Conservation (phyloP, 2,888 invertebrate species). For the Petrophora chlorosata region DNA sequence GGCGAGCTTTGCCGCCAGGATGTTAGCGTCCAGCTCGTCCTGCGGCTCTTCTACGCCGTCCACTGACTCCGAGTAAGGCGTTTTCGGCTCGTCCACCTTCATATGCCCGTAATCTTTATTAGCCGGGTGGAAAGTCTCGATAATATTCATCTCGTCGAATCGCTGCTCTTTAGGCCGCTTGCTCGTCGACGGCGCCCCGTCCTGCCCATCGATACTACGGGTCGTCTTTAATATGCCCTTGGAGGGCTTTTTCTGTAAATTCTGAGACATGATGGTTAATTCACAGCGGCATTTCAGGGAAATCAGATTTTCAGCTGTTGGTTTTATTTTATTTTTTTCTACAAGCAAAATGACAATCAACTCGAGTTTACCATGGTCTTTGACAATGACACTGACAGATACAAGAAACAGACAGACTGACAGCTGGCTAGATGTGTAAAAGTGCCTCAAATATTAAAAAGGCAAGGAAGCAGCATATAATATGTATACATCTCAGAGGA, state of each 20-base stretch:
- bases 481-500: too few species aligned
- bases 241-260: constrained; percentile 91
- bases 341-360: neutral
- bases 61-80: constrained; percentile 88
- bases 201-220: constrained; percentile 92
- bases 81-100: constrained; percentile 98
- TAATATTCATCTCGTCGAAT: constrained; percentile 99
- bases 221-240: constrained; percentile 97
- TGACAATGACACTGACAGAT: neutral
- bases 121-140: constrained; percentile 98
- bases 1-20: constrained; percentile 89
- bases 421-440: too few species aligned
- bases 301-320: neutral
- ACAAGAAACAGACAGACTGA: neutral
- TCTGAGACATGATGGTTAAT: constrained; percentile 86
- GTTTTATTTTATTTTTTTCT: constrained; percentile 2
- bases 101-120: constrained; percentile 99
- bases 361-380: neutral
- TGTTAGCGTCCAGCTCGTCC: constrained; percentile 87
- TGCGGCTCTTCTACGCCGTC: constrained; percentile 84
- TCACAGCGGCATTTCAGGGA: constrained; percentile 49
- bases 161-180: constrained; percentile 87
- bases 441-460: too few species aligned
- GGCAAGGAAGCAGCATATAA: too few species aligned
- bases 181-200: constrained; percentile 71